phyloP scores from a whole-genome alignment of 2,797 vertebrate species.

The Protonibea diacanthus region DNA sequence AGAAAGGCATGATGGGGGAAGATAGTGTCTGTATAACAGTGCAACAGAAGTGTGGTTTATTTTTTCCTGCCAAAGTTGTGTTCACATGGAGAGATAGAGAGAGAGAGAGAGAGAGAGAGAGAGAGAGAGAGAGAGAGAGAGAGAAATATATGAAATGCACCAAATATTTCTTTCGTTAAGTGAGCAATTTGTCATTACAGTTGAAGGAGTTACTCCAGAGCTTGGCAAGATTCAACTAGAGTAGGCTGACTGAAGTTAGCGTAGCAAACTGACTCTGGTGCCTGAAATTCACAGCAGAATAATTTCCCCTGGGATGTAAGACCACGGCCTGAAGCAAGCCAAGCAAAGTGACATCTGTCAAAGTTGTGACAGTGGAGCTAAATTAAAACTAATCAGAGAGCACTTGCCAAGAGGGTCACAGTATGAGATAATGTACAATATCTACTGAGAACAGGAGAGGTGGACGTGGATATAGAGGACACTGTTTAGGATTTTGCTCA shows the following conservation, averaged over 20 bases:
- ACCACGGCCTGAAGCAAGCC: conserved; percentile 61
- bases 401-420: conserved; percentile 28
- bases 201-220: conserved; percentile 38
- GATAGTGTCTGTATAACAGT: neutral
- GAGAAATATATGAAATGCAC: conserved; percentile 34
- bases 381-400: conserved; percentile 70
- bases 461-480: neutral
- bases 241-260: conserved; percentile 57
- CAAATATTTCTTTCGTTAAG: conserved; percentile 28
- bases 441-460: conserved; percentile 16
- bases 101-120: too few relatives aligned
- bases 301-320: conserved; percentile 70
- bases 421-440: conserved; percentile 22
- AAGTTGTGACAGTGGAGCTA: conserved; percentile 60
- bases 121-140: neutral
- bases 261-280: conserved; percentile 55
- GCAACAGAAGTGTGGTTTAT: neutral
- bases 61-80: neutral
- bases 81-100: conserved; percentile 4
- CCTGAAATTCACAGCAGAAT: conserved; percentile 73
- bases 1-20: neutral
- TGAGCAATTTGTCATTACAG: conserved; percentile 43
- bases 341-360: conserved; percentile 77
- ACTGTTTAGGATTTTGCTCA: neutral
- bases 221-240: conserved; percentile 42